A percentile compares a stretch with the other conserved stretches of the same genome.
These are phyloP conservation scores for Scyliorhinus canicula DNA, from an alignment of 2,797 vertebrate genomes.

Conservation along the genomic window DNA sequence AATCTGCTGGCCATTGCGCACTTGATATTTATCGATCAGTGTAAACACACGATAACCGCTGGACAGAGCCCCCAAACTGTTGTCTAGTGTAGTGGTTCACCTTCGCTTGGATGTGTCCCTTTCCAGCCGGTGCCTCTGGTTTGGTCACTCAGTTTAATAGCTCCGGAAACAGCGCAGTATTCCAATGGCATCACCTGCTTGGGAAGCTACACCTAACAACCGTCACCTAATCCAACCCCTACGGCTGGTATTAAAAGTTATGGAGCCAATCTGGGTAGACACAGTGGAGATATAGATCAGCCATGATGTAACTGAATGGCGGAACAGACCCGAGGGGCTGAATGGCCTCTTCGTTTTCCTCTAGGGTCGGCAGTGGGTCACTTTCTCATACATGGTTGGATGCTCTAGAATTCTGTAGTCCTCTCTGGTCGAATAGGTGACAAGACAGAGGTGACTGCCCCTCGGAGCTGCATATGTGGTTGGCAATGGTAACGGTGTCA, in stretches of 20 bases:
- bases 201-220: background rate
- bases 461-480: background rate
- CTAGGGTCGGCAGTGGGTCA: background rate
- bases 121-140: background rate
- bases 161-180: background rate
- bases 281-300: background rate
- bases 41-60: background rate
- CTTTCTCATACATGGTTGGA: background rate
- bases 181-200: background rate
- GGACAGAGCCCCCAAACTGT: background rate
- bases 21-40: background rate
- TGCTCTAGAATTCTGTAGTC: background rate
- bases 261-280: background rate
- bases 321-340: background rate
- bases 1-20: background rate
- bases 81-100: background rate
- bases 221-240: background rate
- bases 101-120: background rate
- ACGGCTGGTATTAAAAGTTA: background rate
- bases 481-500: background rate
- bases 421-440: background rate
- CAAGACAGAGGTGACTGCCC: background rate
- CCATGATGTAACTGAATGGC: background rate
- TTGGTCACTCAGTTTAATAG: background rate
- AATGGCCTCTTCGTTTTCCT: background rate